A percentile compares a stretch with the other conserved stretches of the same genome.
Conservation (phyloP, 2,113 vertebrate species). For the Platichthys flesus region DNA sequence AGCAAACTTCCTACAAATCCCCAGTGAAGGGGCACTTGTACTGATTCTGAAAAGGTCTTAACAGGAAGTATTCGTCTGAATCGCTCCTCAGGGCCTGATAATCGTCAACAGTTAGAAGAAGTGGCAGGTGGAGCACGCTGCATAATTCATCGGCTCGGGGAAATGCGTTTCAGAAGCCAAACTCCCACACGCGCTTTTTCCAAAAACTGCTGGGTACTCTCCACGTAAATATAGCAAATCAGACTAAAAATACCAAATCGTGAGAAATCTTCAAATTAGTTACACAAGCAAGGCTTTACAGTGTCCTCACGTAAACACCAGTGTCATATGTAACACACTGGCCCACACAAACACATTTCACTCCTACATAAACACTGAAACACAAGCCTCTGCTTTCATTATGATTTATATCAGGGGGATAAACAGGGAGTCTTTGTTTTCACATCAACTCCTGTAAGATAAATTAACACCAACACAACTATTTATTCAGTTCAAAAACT, state of each 20-base stretch:
- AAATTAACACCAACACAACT: background rate
- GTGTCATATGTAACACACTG: background rate
- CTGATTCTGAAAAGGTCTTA: constrained; percentile 20
- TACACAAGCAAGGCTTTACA: constrained; percentile 2
- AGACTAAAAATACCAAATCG: constrained; percentile 28
- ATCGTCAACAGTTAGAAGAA: background rate
- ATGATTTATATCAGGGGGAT: background rate
- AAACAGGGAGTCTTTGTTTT: background rate
- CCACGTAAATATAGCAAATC: constrained; percentile 48
- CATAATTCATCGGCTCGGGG: constrained; percentile 53
- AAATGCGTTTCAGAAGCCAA: constrained; percentile 47
- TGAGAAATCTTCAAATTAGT: background rate
- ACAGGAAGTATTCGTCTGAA: constrained; percentile 20
- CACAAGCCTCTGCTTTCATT: background rate
- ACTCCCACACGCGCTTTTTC: constrained; percentile 53
- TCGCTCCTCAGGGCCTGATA: constrained; percentile 16
- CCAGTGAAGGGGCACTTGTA: background rate
- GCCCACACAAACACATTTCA: background rate
- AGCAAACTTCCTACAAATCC: background rate
- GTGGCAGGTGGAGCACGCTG: constrained; percentile 44
- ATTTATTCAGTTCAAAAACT: background rate
- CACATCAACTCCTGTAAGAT: background rate
- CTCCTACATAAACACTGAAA: background rate
- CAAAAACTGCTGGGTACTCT: constrained; percentile 44
- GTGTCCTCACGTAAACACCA: background rate